phyloP scores from a whole-genome alignment of 2,888 invertebrate species.

The Anodontia alba region DNA sequence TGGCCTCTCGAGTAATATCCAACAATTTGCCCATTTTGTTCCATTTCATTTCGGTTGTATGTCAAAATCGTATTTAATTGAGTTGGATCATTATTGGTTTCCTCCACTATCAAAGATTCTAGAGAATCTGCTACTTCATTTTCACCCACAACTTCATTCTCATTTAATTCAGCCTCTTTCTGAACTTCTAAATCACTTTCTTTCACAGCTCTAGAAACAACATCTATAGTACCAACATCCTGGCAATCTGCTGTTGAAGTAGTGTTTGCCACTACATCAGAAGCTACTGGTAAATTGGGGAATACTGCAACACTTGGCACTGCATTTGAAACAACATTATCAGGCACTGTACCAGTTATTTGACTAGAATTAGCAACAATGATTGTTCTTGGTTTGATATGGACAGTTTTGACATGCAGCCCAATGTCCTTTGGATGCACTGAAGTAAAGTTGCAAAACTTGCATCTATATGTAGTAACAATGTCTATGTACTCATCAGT shows the following conservation, averaged over 20 bases:
- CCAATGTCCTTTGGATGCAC: constrained; percentile 61
- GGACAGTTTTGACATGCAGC: constrained; percentile 70
- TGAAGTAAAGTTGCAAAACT: constrained; percentile 86
- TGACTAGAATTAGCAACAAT: neutral
- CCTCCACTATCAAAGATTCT: neutral
- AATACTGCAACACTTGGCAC: neutral
- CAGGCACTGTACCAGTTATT: neutral
- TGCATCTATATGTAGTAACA: constrained; percentile 87
- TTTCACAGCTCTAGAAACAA: constrained; percentile 6
- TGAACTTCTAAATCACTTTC: constrained; percentile 4
- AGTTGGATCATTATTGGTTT: neutral
- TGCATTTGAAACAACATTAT: neutral
- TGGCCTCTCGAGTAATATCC: neutral
- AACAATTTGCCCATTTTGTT: neutral
- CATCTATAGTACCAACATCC: neutral
- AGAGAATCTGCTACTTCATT: neutral
- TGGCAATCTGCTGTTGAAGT: neutral
- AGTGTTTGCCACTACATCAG: neutral
- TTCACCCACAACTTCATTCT: constrained; percentile 2
- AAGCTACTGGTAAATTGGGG: neutral
- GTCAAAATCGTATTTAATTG: neutral
- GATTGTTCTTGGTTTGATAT: constrained; percentile 44
- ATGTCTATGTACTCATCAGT: constrained; percentile 86
- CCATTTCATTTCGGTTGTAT: neutral
- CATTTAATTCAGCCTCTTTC: constrained; percentile 6